phyloP scores from a whole-genome alignment of 2,888 invertebrate genomes.

The Apodemia zela region DNA sequence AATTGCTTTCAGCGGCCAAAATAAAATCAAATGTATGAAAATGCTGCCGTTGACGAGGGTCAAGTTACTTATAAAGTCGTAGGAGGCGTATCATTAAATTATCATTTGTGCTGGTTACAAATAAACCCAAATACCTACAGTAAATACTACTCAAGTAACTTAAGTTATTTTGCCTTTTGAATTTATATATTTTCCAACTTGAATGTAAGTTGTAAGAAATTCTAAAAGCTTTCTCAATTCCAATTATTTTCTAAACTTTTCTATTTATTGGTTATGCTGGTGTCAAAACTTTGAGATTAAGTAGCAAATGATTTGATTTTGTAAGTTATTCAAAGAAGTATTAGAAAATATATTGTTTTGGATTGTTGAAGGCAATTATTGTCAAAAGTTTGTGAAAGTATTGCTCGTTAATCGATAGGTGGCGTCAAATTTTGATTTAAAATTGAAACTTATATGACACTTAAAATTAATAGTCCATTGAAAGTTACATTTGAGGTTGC shows the following conservation, averaged over 20 bases:
- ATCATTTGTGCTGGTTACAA: slow-evolving; percentile 4
- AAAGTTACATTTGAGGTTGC: too few relatives aligned
- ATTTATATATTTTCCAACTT: background rate
- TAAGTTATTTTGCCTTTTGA: background rate
- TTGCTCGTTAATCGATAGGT: too few relatives aligned
- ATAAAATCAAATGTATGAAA: slow-evolving; percentile 8
- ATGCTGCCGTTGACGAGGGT: slow-evolving; percentile 9
- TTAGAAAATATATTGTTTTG: too few relatives aligned
- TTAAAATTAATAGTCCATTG: too few relatives aligned
- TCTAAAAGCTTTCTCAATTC: background rate
- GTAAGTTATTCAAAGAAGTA: too few relatives aligned
- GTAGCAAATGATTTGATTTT: too few relatives aligned
- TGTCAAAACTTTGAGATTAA: background rate
- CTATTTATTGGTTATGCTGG: background rate
- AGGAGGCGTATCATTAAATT: slow-evolving; percentile 1
- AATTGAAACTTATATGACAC: too few relatives aligned
- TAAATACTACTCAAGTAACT: background rate
- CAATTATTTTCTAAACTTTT: background rate
- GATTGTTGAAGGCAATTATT: too few relatives aligned
- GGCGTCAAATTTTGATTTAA: too few relatives aligned
- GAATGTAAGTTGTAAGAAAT: background rate
- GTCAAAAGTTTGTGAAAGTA: too few relatives aligned
- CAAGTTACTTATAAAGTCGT: slow-evolving; percentile 10
- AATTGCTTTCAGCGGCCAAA: background rate
- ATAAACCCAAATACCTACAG: background rate